Conservation (phyloP, 2,113 vertebrate species). For the Tretioscincus oriximinensis region DNA sequence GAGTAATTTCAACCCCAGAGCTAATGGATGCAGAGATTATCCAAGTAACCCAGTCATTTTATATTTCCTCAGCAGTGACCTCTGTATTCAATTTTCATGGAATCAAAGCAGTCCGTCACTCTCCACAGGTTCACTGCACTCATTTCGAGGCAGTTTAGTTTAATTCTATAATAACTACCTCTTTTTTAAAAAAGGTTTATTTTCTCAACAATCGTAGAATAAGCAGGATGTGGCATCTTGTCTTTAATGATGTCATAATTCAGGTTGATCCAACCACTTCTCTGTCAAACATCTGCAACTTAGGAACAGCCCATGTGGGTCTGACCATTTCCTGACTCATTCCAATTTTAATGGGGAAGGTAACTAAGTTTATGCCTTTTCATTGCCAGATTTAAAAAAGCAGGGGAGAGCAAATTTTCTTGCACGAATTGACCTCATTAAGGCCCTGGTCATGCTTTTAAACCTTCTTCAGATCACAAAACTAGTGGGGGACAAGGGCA, state of each 20-base stretch:
- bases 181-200: conserved; percentile 65
- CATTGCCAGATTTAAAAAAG: no score
- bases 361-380: no score
- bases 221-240: conserved; percentile 67
- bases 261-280: conserved; percentile 75
- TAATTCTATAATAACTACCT: conserved; percentile 59
- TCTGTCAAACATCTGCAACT: conserved; percentile 73
- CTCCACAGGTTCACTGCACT: conserved; percentile 47
- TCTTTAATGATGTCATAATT: conserved; percentile 65
- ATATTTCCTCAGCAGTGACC: conserved; percentile 18
- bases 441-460: no score
- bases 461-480: no score
- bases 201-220: conserved; percentile 57
- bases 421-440: no score
- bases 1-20: background rate
- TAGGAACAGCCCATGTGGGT: conserved; percentile 70
- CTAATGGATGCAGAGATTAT: conserved; percentile 14
- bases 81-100: background rate
- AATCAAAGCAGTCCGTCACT: conserved; percentile 26
- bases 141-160: conserved; percentile 65
- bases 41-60: conserved; percentile 2
- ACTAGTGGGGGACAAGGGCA: no score
- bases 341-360: background rate
- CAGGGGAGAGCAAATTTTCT: no score
- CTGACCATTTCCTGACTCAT: conserved; percentile 59